These are phyloP conservation scores for Baronia brevicornis DNA, from an alignment of 2,888 invertebrate species.

Conservation along the genomic window DNA sequence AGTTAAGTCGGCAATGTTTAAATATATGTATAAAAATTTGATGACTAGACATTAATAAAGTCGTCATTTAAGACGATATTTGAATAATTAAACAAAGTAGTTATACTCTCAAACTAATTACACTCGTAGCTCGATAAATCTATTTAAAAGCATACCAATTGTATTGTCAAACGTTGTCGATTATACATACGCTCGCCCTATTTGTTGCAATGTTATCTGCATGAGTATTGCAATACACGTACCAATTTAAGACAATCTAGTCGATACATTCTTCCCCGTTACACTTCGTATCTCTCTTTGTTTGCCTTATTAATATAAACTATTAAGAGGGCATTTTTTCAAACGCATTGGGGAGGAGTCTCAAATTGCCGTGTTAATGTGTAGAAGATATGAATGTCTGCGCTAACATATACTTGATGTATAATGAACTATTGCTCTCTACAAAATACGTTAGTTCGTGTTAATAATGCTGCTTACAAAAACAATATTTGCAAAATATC, in stretches of 20 bases:
- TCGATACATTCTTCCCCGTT: too few relatives aligned
- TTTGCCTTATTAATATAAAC: too few relatives aligned
- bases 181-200: constrained; percentile 71
- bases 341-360: too few relatives aligned
- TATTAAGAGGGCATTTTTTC: too few relatives aligned
- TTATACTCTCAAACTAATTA: constrained; percentile 15
- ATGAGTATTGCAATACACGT: constrained; percentile 58
- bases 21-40: constrained; percentile 37
- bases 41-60: constrained; percentile 48
- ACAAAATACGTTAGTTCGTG: constrained; percentile 14
- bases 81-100: constrained; percentile 7
- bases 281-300: too few relatives aligned
- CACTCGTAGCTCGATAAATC: constrained; percentile 18
- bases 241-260: too few relatives aligned
- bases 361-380: too few relatives aligned
- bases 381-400: constrained; percentile 29
- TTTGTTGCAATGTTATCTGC: constrained; percentile 32
- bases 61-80: constrained; percentile 3
- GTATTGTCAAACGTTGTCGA: constrained; percentile 68
- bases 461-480: constrained; percentile 14
- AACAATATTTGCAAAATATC: constrained; percentile 52
- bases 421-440: constrained; percentile 19
- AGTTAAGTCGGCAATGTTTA: constrained; percentile 31
- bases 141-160: constrained; percentile 46
- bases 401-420: constrained; percentile 46